phyloP scores from a whole-genome alignment of 2,888 invertebrate genomes.

The Tetrapedia diversipes region DNA sequence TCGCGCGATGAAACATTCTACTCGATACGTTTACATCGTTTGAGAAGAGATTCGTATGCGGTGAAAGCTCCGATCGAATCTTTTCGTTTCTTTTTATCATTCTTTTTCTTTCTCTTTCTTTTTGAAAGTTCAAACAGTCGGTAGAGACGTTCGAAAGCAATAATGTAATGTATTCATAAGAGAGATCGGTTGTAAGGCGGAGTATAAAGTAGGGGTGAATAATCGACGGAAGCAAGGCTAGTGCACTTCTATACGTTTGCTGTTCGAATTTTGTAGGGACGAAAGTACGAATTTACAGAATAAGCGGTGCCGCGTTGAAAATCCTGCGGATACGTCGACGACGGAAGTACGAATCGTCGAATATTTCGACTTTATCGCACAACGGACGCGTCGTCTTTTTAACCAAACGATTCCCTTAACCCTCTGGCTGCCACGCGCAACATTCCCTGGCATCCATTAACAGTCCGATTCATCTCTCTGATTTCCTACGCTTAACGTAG shows the following conservation, averaged over 20 bases:
- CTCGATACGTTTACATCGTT: neutral
- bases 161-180: constrained; percentile 24
- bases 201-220: neutral
- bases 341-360: neutral
- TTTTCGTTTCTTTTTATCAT: neutral
- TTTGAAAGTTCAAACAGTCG: neutral
- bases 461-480: constrained; percentile 24
- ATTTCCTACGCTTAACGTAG: constrained; percentile 15
- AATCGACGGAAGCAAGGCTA: constrained; percentile 23
- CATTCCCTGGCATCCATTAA: neutral
- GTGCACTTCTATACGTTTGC: constrained; percentile 11
- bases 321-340: neutral
- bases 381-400: constrained; percentile 9
- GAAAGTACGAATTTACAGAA: neutral
- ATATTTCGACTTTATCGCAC: constrained; percentile 1
- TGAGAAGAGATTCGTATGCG: neutral
- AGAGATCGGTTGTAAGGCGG: neutral
- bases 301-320: neutral
- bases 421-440: constrained; percentile 23
- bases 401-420: neutral
- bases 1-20: neutral
- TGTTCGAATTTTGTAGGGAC: constrained; percentile 6
- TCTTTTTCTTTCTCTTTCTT: neutral
- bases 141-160: constrained; percentile 42
- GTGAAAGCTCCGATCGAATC: neutral